phyloP scores from a whole-genome alignment of 2,113 vertebrate species.

The Callithrix jacchus region DNA sequence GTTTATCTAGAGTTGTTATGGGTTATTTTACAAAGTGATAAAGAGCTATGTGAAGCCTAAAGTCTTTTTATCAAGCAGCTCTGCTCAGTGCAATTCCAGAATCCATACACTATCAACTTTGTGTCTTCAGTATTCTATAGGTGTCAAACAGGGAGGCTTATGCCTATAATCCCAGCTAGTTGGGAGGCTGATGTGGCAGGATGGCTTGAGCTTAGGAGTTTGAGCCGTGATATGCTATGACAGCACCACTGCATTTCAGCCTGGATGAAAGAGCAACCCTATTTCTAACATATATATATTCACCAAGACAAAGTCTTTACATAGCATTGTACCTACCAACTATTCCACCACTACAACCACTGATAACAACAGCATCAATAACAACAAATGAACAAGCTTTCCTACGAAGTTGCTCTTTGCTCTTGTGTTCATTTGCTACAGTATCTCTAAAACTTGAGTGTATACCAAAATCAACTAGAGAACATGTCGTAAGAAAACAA shows the following conservation, averaged over 20 bases:
- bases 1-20: background rate
- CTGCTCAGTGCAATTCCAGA: background rate
- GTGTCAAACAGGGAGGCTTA: background rate
- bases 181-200: background rate
- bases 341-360: background rate
- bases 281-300: background rate
- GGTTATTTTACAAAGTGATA: background rate
- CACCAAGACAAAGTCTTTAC: background rate
- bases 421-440: background rate
- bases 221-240: background rate
- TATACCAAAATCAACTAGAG: background rate
- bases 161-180: background rate
- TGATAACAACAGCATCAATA: background rate
- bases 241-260: background rate
- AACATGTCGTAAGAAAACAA: background rate
- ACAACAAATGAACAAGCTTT: background rate
- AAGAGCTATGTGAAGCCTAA: background rate
- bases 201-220: background rate
- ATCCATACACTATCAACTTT: background rate
- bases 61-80: background rate
- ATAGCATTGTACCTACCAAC: background rate
- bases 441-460: background rate
- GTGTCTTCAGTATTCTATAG: background rate
- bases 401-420: background rate
- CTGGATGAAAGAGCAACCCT: background rate